These are phyloP conservation scores for Peromyscus nudipes DNA, from an alignment of 2,797 vertebrate genomes.

Conservation along the genomic window DNA sequence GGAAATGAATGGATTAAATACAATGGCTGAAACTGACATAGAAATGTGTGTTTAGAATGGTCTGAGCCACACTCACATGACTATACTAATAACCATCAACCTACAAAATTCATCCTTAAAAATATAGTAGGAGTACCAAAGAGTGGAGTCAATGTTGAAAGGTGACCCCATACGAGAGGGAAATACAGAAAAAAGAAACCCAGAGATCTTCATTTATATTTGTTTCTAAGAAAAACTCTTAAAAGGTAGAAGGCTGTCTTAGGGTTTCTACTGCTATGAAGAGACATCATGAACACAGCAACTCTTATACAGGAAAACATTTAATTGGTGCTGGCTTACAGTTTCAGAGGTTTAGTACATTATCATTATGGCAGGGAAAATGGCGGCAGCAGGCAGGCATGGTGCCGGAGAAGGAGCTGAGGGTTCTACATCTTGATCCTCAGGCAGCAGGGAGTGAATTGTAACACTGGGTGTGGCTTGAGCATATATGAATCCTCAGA, in stretches of 20 bases:
- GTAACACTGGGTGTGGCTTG: not conserved
- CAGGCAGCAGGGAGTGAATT: not conserved
- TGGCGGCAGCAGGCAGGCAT: not conserved
- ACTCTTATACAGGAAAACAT: not conserved
- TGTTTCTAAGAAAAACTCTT: constrained; percentile 33
- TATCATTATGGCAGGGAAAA: not conserved
- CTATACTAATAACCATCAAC: not conserved
- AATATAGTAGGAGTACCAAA: not conserved
- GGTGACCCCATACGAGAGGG: not conserved
- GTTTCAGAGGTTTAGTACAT: not conserved
- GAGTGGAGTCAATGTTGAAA: not conserved
- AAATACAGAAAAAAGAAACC: constrained; percentile 12
- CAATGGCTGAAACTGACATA: not conserved
- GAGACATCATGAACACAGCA: not conserved
- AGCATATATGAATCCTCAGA: not conserved
- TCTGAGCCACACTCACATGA: not conserved
- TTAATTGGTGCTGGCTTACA: not conserved
- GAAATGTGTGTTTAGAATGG: constrained; percentile 11
- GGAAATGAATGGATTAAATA: constrained; percentile 39
- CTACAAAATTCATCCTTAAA: constrained; percentile 40
- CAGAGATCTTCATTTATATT: not conserved
- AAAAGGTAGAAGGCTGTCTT: not conserved
- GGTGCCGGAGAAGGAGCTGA: not conserved
- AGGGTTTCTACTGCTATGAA: not conserved
- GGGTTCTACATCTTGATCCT: not conserved